These are phyloP conservation scores for Erythrocercus mccallii DNA, from an alignment of 2,113 vertebrate genomes.

Conservation along the genomic window DNA sequence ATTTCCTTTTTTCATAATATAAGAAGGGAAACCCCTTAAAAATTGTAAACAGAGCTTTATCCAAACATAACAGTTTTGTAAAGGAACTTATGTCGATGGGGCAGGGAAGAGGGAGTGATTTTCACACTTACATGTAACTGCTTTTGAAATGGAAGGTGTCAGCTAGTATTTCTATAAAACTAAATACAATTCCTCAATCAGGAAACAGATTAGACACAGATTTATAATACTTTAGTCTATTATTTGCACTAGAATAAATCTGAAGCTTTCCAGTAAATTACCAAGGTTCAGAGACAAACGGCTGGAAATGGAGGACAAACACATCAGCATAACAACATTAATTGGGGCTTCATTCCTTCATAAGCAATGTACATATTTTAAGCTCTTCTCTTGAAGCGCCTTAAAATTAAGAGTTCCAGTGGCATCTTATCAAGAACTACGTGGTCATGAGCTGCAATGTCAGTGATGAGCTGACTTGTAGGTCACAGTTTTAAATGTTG, in stretches of 20 bases:
- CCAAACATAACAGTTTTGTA: not conserved
- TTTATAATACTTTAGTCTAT: not conserved
- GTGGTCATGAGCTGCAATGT: accelerated
- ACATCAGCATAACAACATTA: not conserved
- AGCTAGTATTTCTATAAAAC: not conserved
- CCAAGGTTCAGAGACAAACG: not conserved
- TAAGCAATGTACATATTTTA: accelerated
- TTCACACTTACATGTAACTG: not conserved
- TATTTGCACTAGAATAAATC: not conserved
- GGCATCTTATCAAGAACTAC: not conserved
- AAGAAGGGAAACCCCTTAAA: not conserved
- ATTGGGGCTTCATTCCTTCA: not conserved
- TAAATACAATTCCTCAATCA: not conserved
- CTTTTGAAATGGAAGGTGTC: not conserved
- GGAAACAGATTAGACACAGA: not conserved
- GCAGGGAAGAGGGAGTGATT: not conserved
- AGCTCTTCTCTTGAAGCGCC: not conserved
- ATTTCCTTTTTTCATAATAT: not conserved
- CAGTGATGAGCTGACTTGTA: not conserved
- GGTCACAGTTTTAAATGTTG: not conserved
- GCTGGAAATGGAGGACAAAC: not conserved
- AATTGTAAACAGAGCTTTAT: not conserved
- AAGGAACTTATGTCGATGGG: not conserved
- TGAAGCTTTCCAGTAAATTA: not conserved
- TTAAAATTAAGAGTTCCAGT: not conserved